phyloP scores from a whole-genome alignment of 2,888 invertebrate genomes.

The Drosophila atroscutellata region DNA sequence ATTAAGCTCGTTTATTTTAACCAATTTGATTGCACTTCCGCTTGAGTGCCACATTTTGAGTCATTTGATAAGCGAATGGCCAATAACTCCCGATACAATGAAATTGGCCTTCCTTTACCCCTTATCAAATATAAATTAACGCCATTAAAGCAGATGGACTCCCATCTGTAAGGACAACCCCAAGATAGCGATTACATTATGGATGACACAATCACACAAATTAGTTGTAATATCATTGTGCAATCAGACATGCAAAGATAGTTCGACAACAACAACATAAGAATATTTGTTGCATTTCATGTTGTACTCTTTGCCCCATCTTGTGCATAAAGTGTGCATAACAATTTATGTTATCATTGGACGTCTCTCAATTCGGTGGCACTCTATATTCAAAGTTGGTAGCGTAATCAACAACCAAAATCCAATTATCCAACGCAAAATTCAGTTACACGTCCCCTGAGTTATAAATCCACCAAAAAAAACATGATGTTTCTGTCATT shows the following conservation, averaged over 20 bases:
- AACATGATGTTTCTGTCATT: not conserved
- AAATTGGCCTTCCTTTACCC: not conserved
- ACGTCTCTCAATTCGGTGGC: not conserved
- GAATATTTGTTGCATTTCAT: not conserved
- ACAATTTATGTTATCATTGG: not conserved
- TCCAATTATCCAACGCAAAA: not conserved
- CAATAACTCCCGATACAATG: not conserved
- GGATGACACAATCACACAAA: not conserved
- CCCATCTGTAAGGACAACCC: not conserved
- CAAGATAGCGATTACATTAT: not conserved
- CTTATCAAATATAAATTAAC: not conserved
- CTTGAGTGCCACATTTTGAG: not conserved
- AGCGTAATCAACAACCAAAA: not conserved
- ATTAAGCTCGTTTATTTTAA: not conserved
- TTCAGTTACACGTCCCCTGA: not conserved
- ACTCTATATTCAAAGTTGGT: not conserved
- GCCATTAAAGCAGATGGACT: not conserved
- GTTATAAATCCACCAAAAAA: not conserved
- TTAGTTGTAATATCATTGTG: not conserved
- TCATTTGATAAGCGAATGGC: not conserved
- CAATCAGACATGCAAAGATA: not conserved
- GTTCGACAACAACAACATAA: not conserved
- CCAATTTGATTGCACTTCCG: not conserved
- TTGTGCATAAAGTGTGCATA: not conserved
- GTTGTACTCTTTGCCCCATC: not conserved